Base-by-base conservation (phyloP, 2,113 vertebrate genomes). In the Macroglossus sobrinus region DNA sequence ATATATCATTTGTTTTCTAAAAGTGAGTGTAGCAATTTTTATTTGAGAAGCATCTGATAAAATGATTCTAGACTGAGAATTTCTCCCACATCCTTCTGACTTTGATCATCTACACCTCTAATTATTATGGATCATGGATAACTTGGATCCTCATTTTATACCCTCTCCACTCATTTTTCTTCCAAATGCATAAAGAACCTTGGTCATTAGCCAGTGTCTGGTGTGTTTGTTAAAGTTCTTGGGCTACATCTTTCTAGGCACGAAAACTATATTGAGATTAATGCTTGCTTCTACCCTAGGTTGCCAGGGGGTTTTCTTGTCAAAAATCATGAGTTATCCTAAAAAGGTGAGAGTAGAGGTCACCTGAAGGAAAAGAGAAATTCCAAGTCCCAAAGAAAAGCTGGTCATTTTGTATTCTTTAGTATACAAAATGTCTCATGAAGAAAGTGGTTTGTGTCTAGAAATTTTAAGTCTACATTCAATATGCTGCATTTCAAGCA, bases 401-500 rank as follows among this genome's bases (percentile, higher is more conserved):
- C 33, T 68, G 61, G 91, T 87, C 68, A 78, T 79, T 68, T 93
- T 82, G 93, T 22, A 75, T 97, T 74, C 57, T 87, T 89, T 74
- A 72, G 63, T 88, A 95, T 80, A 87, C 89, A 97, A 89, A 97
- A 89, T 53, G 21, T 61, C 84, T 79, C 82, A 91, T 96, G 64
- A 97, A 98, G 95, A 96, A 87, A 84, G 9, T 93, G 72, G 87
- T 72, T 18, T 90, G n/a, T 47, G 57, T 75, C 94, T 76, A 97
- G 90, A 94, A 66, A 94, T 92, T 69, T 68, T 79, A 93, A 89
- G 90, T 68, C 89, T 95, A 91, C 55, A 71, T 97, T 96, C 91
- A 94, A 93, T 61, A 84, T 33, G 64, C 90, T 96, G 86, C 57
- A 95, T 95, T 97, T 97, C 74, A 95, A 82, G 78, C 79, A 97